Evolutionary conservation across 1,140 invertebrate species (phyloP).

Genomic region (Drosophila aff.): DNA sequence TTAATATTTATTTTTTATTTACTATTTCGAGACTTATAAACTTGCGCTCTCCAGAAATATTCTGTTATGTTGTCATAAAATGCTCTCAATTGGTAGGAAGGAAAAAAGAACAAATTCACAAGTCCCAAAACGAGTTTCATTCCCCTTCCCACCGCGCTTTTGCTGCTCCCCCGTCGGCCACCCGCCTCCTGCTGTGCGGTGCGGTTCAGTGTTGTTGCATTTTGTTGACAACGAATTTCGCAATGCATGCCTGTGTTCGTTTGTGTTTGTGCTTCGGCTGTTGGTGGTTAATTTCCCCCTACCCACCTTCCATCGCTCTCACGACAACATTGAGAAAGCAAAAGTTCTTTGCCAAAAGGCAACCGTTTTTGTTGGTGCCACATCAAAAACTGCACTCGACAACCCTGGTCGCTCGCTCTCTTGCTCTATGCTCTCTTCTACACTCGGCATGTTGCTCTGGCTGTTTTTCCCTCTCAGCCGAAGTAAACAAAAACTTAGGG

Average conservation of each 20-base stretch:
- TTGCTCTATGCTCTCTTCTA: conserved; percentile 18
- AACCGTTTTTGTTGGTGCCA: conserved; percentile 37
- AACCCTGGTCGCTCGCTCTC: conserved; percentile 22
- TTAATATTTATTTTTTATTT: conserved; percentile 9
- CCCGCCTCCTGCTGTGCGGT: conserved; percentile 29
- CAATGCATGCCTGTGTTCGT: conserved; percentile 58
- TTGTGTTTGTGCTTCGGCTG: conserved; percentile 34
- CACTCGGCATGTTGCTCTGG: conserved; percentile 12
- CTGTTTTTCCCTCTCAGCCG: conserved; percentile 22
- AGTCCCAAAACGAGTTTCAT: conserved; percentile 70
- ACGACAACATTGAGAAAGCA: conserved; percentile 62
- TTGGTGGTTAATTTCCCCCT: conserved; percentile 64
- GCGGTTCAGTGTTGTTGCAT: conserved; percentile 35
- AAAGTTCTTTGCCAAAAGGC: conserved; percentile 68
- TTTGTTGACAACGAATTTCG: conserved; percentile 62
- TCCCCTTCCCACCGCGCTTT: conserved; percentile 17
- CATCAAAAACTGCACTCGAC: conserved; percentile 51
- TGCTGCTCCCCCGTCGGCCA: conserved; percentile 13
- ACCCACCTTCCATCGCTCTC: background rate
- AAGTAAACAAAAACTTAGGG: conserved; percentile 69
- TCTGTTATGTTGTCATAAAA: conserved; percentile 34
- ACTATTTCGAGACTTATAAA: background rate
- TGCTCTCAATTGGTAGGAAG: conserved; percentile 19
- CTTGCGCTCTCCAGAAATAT: conserved; percentile 4
- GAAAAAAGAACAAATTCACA: conserved; percentile 45